Evolutionary conservation across 2,113 vertebrate species (phyloP).

Genomic region (Triplophysa tibetana): DNA sequence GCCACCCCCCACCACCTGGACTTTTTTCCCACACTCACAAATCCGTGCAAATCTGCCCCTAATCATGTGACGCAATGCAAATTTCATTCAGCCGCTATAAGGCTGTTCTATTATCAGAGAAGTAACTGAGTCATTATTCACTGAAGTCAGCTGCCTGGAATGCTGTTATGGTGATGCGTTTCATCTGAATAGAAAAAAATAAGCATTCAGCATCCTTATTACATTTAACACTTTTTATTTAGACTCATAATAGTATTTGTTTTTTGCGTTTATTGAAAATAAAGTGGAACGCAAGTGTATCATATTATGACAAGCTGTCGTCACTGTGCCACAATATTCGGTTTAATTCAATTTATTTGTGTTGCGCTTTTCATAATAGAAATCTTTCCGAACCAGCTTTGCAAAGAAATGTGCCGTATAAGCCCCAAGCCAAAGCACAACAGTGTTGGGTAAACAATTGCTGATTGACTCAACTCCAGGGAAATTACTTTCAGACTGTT

Average conservation of each 20-base stretch:
- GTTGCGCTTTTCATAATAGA: neutral
- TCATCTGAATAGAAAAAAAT: neutral
- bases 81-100: neutral
- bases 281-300: neutral
- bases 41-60: neutral
- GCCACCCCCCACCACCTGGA: slow-evolving; percentile 47
- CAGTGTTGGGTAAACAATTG: neutral
- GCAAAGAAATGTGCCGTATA: neutral
- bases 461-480: neutral
- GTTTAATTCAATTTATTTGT: neutral
- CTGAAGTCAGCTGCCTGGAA: neutral
- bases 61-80: slow-evolving; percentile 13
- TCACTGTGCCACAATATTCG: neutral
- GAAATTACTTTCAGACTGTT: neutral
- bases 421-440: neutral
- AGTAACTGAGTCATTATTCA: neutral
- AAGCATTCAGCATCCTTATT: neutral
- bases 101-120: neutral
- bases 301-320: neutral
- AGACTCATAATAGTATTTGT: too few relatives aligned
- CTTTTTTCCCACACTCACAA: slow-evolving; percentile 41
- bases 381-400: neutral
- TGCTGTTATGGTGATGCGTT: neutral
- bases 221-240: neutral
- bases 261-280: neutral